Evolutionary conservation across 1,140 invertebrate genomes (phyloP).

Genomic region (Colletes gigas): DNA sequence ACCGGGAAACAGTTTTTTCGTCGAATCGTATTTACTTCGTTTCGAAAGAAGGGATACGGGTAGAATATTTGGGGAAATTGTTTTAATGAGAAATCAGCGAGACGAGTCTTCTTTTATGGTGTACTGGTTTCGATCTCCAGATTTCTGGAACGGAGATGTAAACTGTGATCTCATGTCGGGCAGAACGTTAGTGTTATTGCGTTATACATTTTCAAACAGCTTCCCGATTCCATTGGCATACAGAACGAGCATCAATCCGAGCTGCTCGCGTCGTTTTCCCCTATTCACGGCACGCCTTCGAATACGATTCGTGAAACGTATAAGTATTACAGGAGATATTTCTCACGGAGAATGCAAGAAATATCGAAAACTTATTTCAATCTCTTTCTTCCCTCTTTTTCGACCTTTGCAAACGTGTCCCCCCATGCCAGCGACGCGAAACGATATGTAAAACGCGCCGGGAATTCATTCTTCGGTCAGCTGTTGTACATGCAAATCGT

Average conservation of each 20-base stretch:
- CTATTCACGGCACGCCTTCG: conserved; percentile 19
- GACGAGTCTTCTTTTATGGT: too few relatives aligned
- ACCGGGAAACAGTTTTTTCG: too few relatives aligned
- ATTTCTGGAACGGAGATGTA: conserved; percentile 16
- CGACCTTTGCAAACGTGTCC: not conserved
- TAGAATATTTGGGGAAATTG: too few relatives aligned
- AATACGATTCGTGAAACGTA: not conserved
- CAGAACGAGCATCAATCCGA: conserved; percentile 54
- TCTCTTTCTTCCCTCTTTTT: not conserved
- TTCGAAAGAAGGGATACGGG: too few relatives aligned
- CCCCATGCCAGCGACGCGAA: too few relatives aligned
- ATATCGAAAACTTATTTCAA: conserved; percentile 62
- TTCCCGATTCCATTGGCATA: conserved; percentile 34
- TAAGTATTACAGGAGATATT: conserved; percentile 46
- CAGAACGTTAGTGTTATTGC: conserved; percentile 42
- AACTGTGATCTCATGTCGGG: conserved; percentile 21
- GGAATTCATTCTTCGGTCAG: conserved; percentile 32
- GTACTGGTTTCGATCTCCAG: not conserved
- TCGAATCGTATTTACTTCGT: too few relatives aligned
- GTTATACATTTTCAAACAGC: conserved; percentile 59
- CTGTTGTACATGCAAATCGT: not conserved
- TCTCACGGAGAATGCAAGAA: conserved; percentile 48
- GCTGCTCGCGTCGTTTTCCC: not conserved
- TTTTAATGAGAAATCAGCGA: too few relatives aligned
- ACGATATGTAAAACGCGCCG: conserved; percentile 25